phyloP scores from a whole-genome alignment of 2,888 invertebrate genomes.

The Andrena camellia region DNA sequence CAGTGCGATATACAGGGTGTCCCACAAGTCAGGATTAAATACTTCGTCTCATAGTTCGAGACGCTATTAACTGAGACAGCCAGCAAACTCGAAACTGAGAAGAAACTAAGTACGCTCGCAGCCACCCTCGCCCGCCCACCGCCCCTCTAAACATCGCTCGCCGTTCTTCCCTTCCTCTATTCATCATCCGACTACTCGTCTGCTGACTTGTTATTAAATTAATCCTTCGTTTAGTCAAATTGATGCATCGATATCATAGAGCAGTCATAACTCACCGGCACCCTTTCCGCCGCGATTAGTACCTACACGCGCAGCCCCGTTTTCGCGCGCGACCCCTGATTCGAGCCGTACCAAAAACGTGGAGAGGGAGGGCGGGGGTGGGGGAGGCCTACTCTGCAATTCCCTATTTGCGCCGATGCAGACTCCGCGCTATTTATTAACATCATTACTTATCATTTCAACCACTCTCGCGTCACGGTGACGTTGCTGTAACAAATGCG shows the following conservation, averaged over 20 bases:
- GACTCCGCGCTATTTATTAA: slow-evolving; percentile 75
- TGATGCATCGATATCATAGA: slow-evolving; percentile 85
- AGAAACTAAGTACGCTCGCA: slow-evolving; percentile 7
- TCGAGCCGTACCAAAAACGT: slow-evolving; percentile 34
- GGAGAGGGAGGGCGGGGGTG: slow-evolving; percentile 30
- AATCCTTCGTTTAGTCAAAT: slow-evolving; percentile 86
- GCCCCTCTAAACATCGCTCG: slow-evolving; percentile 56
- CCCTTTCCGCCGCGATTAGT: slow-evolving; percentile 71
- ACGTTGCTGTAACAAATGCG: slow-evolving; percentile 69
- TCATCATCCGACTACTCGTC: slow-evolving; percentile 80
- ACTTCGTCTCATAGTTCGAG: neutral
- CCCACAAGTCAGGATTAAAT: neutral
- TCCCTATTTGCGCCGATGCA: slow-evolving; percentile 65
- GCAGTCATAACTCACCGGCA: slow-evolving; percentile 84
- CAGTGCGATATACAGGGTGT: neutral
- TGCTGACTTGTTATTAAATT: slow-evolving; percentile 85
- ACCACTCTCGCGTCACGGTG: slow-evolving; percentile 66
- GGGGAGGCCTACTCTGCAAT: slow-evolving; percentile 50
- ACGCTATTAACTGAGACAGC: neutral
- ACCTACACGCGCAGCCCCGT: slow-evolving; percentile 50
- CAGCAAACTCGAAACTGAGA: slow-evolving; percentile 11
- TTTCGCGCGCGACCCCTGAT: slow-evolving; percentile 63
- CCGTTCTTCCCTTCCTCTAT: slow-evolving; percentile 77
- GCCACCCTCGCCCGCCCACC: neutral
- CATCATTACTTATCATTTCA: slow-evolving; percentile 77